Evolutionary conservation across 2,113 vertebrate species (phyloP).

Genomic region (Seriola dumerili): DNA sequence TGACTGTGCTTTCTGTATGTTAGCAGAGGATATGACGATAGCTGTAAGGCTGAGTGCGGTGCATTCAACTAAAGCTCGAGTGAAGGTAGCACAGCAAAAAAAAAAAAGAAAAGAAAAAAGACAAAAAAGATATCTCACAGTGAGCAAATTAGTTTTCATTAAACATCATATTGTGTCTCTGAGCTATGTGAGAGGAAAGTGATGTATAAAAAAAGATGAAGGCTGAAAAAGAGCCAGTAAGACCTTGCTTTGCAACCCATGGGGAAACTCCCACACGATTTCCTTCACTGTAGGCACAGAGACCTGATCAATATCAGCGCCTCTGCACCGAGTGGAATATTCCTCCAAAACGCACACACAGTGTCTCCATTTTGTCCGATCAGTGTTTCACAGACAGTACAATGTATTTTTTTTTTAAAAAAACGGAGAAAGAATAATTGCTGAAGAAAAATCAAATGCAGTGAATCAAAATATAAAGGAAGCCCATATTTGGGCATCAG

Average conservation of each 20-base stretch:
- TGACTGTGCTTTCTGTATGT: not conserved
- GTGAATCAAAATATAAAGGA: too few relatives aligned
- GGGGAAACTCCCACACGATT: slow-evolving; percentile 63
- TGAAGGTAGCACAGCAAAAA: not conserved
- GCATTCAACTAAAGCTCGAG: not conserved
- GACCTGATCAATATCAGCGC: slow-evolving; percentile 59
- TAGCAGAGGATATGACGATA: not conserved
- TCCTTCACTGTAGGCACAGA: slow-evolving; percentile 45
- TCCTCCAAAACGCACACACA: slow-evolving; percentile 37
- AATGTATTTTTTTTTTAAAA: too few relatives aligned
- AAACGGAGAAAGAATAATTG: too few relatives aligned
- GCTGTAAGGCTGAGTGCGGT: not conserved
- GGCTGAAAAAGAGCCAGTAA: slow-evolving; percentile 16
- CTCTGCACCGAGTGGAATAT: slow-evolving; percentile 43
- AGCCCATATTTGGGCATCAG: not conserved
- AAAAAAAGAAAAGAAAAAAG: not conserved
- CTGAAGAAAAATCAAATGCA: not conserved
- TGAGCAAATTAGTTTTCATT: not conserved
- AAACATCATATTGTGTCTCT: not conserved
- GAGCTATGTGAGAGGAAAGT: not conserved
- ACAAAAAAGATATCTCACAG: not conserved
- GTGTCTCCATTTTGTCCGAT: slow-evolving; percentile 47
- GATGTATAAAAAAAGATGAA: not conserved
- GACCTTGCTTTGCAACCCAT: slow-evolving; percentile 44
- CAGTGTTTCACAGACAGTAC: not conserved